Conservation (phyloP, 2,113 vertebrate genomes). For the Dermatemys mawii region DNA sequence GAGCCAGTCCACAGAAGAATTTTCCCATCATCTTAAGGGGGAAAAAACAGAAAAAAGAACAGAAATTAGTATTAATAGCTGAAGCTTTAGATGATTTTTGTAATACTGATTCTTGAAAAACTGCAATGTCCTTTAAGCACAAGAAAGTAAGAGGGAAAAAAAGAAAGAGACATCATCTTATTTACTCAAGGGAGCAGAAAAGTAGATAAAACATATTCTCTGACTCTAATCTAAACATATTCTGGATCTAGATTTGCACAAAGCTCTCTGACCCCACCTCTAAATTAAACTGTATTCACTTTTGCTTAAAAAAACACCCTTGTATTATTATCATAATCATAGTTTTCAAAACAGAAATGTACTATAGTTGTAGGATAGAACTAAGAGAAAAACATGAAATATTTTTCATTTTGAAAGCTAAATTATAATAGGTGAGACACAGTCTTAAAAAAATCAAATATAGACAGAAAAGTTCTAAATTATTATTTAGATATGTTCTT, state of each 20-base stretch:
- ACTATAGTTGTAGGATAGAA: background rate
- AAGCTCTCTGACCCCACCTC: background rate
- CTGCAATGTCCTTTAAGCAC: background rate
- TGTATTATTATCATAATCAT: background rate
- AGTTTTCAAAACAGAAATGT: background rate
- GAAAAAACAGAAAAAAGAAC: background rate
- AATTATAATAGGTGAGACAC: background rate
- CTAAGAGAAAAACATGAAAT: background rate
- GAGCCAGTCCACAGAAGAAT: conserved; percentile 74
- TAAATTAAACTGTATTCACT: background rate
- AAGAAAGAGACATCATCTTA: background rate
- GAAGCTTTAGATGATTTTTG: background rate
- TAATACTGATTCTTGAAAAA: background rate
- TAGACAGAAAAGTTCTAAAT: background rate
- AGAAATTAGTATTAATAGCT: background rate
- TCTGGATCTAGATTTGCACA: background rate
- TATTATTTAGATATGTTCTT: background rate
- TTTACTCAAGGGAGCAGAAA: background rate
- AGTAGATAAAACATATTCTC: background rate
- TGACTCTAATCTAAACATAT: background rate
- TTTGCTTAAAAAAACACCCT: background rate
- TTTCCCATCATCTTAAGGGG: conserved; percentile 70
- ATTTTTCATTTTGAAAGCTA: background rate
- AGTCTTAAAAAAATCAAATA: background rate
- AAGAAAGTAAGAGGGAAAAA: background rate